Evolutionary conservation across 2,113 vertebrate species (phyloP), one percentile per base, ranked within the genome.

Genomic region (Ciconia maguari): DNA sequence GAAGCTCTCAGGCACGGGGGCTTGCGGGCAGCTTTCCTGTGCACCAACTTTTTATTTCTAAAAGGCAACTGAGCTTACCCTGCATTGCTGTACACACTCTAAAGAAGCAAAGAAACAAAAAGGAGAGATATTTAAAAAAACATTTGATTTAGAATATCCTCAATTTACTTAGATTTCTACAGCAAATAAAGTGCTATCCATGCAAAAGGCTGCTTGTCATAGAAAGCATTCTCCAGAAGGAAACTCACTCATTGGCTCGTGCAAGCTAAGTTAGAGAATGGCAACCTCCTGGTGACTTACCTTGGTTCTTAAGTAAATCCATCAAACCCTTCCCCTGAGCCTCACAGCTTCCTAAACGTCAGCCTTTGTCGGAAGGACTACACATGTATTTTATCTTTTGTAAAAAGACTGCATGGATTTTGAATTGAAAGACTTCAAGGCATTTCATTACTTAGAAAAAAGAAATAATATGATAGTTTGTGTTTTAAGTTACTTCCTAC

Each of bases 401-500:
- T 62, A 68, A 87, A 54, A 70, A 65, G 26, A 46, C 41, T 48
- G n/a, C 7, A 41, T 2, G 8, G 12, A 61, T 68, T 91, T 91
- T 86, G 26, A 83, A 66, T 10, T 42, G 34, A 51, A 95, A 86
- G 49, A 16, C 42, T 42, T 80, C 26, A 68, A 89, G 46, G 27
- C 4, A 42, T 41, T 80, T 83, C 4, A 13, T 15, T 89, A 48
- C 74, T 88, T 83, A 57, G 29, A 94, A 94, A 83, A 60, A 64
- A 81, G 30, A 90, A 66, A 44, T 54, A 75, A 57, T 24, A 75
- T 0, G 0, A 82, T 2, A 52, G 62, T 51, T 61, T 57, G 34
- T 79, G 25, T 78, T 94, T 87, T 38, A 64, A 77, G 16, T 60
- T 70, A 79, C 90, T 97, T 97, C 95, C 93, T 87, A 75, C 91